Evolutionary conservation across 92 coral and sea anemone genomes (phyloP), one percentile per base, ranked within the genome.

Genomic region (Muricea muricata): DNA sequence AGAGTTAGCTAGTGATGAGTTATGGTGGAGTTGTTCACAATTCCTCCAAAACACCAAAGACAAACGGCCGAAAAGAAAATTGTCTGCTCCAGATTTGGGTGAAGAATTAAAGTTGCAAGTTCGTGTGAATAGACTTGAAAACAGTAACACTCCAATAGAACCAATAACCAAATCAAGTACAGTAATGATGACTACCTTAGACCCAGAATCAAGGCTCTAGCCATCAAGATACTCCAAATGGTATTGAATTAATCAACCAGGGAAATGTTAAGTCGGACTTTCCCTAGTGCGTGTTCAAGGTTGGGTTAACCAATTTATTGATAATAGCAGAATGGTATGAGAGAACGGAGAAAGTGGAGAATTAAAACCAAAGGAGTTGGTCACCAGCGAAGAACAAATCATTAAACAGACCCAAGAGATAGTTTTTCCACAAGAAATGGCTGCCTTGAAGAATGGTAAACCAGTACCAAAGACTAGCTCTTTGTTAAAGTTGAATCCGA

Each of bases 191-290:
- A 13, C 58, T 13, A 50, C 26, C 85, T 80, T 34, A 13, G 65
- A 55, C 29, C 67, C 28, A 21, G 75, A 23, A 54, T 78, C 85
- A 86, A 69, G 83, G 48, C 79, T 75, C 37, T 66, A 84, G 26
- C 87, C 91, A 39, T 17, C 86, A 55, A 84, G 91, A 31, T 87
- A 74, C 61, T 87, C 92, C 52, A 90, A 93, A 24, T 92, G 91
- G 91, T 93, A 85, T 63, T 42, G 87, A 32, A 73, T 71, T 6
- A 82, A 90, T 34, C 86, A 76, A 29, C 85, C 58, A 68, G 75
- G 85, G 41, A 75, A 88, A 56, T 50, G 73, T 46, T 90, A 92
- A 61, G 33, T 90, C 21, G 95, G 91, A 37, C 55, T 84, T 13
- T 92, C 95, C 26, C 45, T 89, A 10, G 93, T 92, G 24, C 65